These are phyloP conservation scores for Phyllostomus discolor DNA, from an alignment of 2,113 vertebrate species.

Conservation along the genomic window DNA sequence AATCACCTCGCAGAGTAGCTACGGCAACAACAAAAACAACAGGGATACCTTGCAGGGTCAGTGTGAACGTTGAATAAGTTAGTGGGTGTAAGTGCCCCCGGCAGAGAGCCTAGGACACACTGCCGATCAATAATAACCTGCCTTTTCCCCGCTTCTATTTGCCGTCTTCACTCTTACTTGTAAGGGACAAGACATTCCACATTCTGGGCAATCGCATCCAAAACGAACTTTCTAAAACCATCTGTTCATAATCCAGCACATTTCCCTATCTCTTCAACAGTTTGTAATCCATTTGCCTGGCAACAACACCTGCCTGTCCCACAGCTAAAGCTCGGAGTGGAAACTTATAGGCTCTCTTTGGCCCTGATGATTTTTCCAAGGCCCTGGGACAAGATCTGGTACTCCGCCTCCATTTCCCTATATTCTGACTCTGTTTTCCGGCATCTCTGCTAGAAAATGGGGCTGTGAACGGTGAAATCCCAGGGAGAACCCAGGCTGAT, in stretches of 20 bases:
- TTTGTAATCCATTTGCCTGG: background rate
- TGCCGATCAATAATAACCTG: background rate
- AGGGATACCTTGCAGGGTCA: too few species aligned
- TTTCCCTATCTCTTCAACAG: background rate
- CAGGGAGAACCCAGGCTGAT: background rate
- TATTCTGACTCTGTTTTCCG: background rate
- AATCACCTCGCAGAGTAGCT: background rate
- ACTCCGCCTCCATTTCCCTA: background rate
- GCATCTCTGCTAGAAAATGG: background rate
- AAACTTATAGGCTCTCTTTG: background rate
- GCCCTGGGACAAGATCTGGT: background rate
- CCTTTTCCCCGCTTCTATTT: background rate
- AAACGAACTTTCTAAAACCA: background rate
- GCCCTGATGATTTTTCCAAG: background rate
- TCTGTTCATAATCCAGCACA: background rate
- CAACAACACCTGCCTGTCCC: background rate
- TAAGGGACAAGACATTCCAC: background rate
- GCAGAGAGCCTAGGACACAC: background rate
- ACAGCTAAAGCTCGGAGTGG: background rate
- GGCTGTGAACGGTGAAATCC: background rate
- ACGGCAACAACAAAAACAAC: background rate
- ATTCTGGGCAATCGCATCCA: background rate
- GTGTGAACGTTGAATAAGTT: background rate
- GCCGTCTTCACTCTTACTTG: background rate
- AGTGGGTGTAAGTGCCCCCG: too few species aligned